Percentiles rank a stretch among this genome's conserved stretches.
phyloP scores from a whole-genome alignment of 2,888 invertebrate species.

The Aphodius granarius region DNA sequence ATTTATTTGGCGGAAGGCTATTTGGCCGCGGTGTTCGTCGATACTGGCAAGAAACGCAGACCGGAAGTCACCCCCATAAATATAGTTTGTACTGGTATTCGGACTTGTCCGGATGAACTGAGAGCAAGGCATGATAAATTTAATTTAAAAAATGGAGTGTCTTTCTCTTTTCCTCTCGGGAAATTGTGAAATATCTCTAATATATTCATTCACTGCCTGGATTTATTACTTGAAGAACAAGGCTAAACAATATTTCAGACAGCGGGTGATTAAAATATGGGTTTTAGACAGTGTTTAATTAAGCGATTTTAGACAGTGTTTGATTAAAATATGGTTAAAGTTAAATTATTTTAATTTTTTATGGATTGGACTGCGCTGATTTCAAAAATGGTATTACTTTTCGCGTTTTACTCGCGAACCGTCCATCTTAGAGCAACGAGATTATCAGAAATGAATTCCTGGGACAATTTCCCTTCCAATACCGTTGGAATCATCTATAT shows the following conservation, averaged over 20 bases:
- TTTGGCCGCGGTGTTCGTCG: slow-evolving; percentile 10
- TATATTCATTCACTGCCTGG: background rate
- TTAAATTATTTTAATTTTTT: too few relatives aligned
- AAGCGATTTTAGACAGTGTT: background rate
- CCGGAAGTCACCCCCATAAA: slow-evolving; percentile 11
- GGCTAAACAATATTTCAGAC: too few relatives aligned
- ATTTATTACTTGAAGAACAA: background rate
- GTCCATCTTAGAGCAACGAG: too few relatives aligned
- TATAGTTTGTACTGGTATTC: slow-evolving; percentile 7
- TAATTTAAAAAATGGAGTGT: slow-evolving; percentile 7
- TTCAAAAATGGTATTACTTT: too few relatives aligned
- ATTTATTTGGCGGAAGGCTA: slow-evolving; percentile 14
- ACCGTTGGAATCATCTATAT: too few relatives aligned
- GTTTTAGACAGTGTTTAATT: too few relatives aligned
- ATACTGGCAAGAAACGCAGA: slow-evolving; percentile 6
- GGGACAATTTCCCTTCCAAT: too few relatives aligned
- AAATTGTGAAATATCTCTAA: background rate
- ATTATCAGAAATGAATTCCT: too few relatives aligned
- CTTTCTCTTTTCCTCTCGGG: background rate
- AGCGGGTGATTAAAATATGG: background rate
- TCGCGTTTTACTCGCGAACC: too few relatives aligned
- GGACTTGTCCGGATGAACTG: background rate
- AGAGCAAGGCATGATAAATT: slow-evolving; percentile 4
- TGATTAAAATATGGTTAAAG: too few relatives aligned
- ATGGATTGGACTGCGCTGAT: too few relatives aligned